Evolutionary conservation across 30 jellyfish, hydroid and myxozoan genomes (phyloP).

Genomic region (Catostylus mosaicus): DNA sequence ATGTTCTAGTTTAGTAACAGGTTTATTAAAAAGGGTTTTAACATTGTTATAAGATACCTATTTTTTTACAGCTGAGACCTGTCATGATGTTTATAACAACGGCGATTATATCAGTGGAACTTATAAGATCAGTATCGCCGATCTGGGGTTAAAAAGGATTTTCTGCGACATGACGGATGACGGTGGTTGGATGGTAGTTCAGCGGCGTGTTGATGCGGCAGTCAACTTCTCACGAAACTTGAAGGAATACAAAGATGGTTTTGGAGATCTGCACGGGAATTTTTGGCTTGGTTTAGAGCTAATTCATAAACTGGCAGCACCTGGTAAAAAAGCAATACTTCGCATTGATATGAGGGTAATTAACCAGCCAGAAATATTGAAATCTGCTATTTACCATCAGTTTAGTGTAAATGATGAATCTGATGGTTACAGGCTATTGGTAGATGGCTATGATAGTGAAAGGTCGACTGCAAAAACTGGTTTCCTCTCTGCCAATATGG

Average conservation of each 20-base stretch:
- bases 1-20: no score
- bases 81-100: no score
- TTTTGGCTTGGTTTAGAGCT: slow-evolving; percentile 41
- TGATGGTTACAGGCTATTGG: slow-evolving; percentile 10
- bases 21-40: no score
- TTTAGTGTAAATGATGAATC: slow-evolving; percentile 25
- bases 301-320: slow-evolving; percentile 15
- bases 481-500: neutral
- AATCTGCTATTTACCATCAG: slow-evolving; percentile 28
- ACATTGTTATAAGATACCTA: no score
- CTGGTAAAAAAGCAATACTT: slow-evolving; percentile 16
- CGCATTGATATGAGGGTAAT: slow-evolving; percentile 18
- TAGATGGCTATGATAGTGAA: slow-evolving; percentile 30
- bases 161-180: no score
- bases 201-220: slow-evolving; percentile 30
- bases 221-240: slow-evolving; percentile 34
- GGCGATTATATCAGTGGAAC: no score
- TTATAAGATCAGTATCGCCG: no score
- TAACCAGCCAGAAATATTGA: neutral
- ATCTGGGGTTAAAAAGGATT: no score
- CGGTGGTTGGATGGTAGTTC: slow-evolving; percentile 61
- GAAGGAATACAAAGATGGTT: slow-evolving; percentile 39
- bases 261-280: slow-evolving; percentile 23
- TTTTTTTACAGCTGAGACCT: no score
- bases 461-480: slow-evolving; percentile 40